Percentiles rank a stretch among this genome's conserved stretches.
phyloP scores from a whole-genome alignment of 92 coral and sea anemone species.

The Umimayanthus chanpuru region DNA sequence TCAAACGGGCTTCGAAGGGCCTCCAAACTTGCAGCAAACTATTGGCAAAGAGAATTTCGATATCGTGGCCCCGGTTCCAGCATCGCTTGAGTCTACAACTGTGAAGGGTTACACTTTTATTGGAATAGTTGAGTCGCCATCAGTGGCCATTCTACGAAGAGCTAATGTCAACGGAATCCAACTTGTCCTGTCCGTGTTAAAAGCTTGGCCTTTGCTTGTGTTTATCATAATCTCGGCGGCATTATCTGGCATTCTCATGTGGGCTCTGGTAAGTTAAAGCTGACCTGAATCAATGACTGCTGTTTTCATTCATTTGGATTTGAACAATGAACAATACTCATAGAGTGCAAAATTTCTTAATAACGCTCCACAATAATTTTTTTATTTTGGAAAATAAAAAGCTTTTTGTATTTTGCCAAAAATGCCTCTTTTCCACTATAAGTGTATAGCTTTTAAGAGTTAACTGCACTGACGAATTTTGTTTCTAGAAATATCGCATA shows the following conservation, averaged over 20 bases:
- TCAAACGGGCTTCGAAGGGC: slow-evolving; percentile 55
- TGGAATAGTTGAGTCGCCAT: slow-evolving; percentile 82
- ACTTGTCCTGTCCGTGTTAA: slow-evolving; percentile 79
- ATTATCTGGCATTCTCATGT: slow-evolving; percentile 88
- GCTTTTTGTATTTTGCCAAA: neutral
- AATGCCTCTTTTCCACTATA: too few species aligned
- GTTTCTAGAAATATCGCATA: too few species aligned
- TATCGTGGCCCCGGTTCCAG: slow-evolving; percentile 65
- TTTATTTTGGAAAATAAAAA: neutral
- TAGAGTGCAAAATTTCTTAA: neutral
- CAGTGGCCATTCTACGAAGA: slow-evolving; percentile 78
- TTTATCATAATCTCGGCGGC: slow-evolving; percentile 90
- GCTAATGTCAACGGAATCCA: slow-evolving; percentile 86
- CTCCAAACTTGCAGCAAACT: slow-evolving; percentile 55
- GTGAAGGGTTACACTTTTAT: slow-evolving; percentile 62
- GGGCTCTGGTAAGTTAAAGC: slow-evolving; percentile 80
- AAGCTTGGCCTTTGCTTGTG: slow-evolving; percentile 94
- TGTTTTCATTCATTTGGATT: neutral
- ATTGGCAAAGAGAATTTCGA: slow-evolving; percentile 62
- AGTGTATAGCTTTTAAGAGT: too few species aligned
- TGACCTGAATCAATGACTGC: too few species aligned
- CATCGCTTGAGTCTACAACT: slow-evolving; percentile 37
- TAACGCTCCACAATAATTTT: too few species aligned
- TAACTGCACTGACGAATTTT: too few species aligned
- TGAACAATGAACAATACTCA: neutral